A percentile compares a stretch with the other conserved stretches of the same genome.
phyloP scores from a whole-genome alignment of 2,888 invertebrate species.

The Drosophila aldrichi region DNA sequence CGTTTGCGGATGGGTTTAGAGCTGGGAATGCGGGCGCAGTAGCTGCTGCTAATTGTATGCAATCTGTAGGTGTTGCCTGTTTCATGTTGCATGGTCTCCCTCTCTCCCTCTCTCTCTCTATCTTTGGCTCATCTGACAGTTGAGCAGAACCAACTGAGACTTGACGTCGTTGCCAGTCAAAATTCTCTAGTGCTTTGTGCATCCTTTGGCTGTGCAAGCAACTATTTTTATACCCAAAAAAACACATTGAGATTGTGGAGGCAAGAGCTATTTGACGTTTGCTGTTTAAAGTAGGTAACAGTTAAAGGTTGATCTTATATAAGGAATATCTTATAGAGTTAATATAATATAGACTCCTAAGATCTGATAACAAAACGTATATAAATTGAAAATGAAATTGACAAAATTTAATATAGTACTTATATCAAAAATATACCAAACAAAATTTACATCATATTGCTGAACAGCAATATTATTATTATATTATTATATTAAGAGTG shows the following conservation, averaged over 20 bases:
- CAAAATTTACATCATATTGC: no score
- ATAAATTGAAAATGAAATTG: no score
- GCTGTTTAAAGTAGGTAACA: not conserved
- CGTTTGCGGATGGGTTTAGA: conserved; percentile 6
- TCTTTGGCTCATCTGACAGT: conserved; percentile 40
- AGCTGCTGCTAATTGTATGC: conserved; percentile 72
- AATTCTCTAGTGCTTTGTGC: conserved; percentile 45
- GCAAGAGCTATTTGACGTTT: not conserved
- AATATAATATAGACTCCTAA: no score
- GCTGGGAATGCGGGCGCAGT: conserved; percentile 2
- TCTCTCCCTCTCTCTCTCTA: no score
- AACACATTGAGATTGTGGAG: not conserved
- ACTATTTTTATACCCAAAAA: not conserved
- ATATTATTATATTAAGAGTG: no score
- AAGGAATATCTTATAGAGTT: no score
- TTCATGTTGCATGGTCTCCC: not conserved
- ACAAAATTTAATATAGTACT: no score
- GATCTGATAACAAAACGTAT: no score
- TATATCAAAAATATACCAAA: no score
- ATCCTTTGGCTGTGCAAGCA: conserved; percentile 4
- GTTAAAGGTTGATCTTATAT: not conserved
- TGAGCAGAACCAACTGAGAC: conserved; percentile 31
- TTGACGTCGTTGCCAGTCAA: conserved; percentile 35
- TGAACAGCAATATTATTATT: no score
- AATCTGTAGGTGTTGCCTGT: conserved; percentile 70